Percentiles rank a stretch among this genome's conserved stretches.
Evolutionary conservation across 1,140 invertebrate species (phyloP).

Genomic region (Eueides isabella): DNA sequence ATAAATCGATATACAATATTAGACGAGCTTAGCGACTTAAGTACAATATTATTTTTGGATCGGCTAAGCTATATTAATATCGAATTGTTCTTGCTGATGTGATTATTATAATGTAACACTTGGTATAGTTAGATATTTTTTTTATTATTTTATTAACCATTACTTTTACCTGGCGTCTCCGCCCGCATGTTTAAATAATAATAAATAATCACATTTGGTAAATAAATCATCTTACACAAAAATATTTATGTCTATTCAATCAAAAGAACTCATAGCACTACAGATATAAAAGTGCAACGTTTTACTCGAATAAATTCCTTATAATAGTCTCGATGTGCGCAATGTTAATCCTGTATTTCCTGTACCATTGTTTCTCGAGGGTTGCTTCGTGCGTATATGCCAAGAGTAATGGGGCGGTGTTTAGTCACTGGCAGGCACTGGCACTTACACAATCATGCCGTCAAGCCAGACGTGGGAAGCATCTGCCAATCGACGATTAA

Average conservation of each 20-base stretch:
- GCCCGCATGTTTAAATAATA: too few species aligned
- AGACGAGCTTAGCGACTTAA: neutral
- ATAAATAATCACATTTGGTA: too few species aligned
- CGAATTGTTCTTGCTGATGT: neutral
- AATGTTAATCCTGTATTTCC: conserved; percentile 11
- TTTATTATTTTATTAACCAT: too few species aligned
- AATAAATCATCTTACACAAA: too few species aligned
- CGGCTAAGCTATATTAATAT: neutral
- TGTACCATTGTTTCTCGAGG: conserved; percentile 37
- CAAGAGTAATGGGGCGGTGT: conserved; percentile 39
- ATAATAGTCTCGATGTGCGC: neutral
- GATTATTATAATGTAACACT: neutral
- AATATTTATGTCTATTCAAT: too few species aligned
- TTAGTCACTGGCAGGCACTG: conserved; percentile 35
- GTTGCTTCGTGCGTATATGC: conserved; percentile 40
- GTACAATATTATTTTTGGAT: neutral
- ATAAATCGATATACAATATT: conserved; percentile 13
- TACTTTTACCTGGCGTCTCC: too few species aligned
- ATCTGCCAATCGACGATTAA: conserved; percentile 41
- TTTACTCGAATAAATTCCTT: neutral
- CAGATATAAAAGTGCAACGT: neutral
- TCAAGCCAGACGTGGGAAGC: conserved; percentile 43
- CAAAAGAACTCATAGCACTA: neutral
- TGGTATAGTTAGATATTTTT: too few species aligned
- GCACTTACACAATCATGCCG: conserved; percentile 40